A percentile compares a stretch with the other conserved stretches of the same genome.
These are phyloP conservation scores for Phortica variegata DNA, from an alignment of 1,140 invertebrate species.

Conservation along the genomic window DNA sequence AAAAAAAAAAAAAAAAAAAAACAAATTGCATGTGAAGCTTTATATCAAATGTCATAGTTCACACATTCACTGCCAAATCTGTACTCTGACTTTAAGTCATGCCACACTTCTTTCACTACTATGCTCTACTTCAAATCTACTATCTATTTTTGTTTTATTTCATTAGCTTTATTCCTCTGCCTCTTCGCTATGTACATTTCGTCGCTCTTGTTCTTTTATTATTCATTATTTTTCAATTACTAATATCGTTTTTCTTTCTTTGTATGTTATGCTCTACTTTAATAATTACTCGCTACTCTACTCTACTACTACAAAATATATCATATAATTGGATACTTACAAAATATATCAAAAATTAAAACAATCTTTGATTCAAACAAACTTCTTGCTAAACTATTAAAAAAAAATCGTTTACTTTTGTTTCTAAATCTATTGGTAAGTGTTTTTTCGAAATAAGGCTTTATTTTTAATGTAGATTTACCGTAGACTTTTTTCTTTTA, in stretches of 20 bases:
- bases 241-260: slow-evolving; percentile 38
- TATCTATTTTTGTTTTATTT: neutral
- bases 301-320: slow-evolving; percentile 25
- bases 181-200: neutral
- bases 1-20: no score
- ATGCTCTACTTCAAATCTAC: slow-evolving; percentile 3
- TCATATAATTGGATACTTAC: slow-evolving; percentile 37
- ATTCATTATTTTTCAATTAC: slow-evolving; percentile 39
- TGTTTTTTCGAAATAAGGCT: slow-evolving; percentile 36
- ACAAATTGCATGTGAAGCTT: no score
- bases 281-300: slow-evolving; percentile 30
- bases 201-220: slow-evolving; percentile 9
- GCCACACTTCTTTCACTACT: slow-evolving; percentile 60
- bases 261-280: slow-evolving; percentile 44
- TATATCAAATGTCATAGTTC: no score
- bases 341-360: slow-evolving; percentile 39
- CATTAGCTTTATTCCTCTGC: neutral
- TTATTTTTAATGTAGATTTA: no score
- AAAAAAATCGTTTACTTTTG: slow-evolving; percentile 16
- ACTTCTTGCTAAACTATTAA: slow-evolving; percentile 32
- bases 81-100: no score
- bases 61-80: no score
- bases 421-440: slow-evolving; percentile 30
- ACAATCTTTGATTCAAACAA: slow-evolving; percentile 20
- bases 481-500: no score